A percentile compares a stretch with the other conserved stretches of the same genome.
phyloP scores from a whole-genome alignment of 2,113 vertebrate species.

The Microcebus tavaratra region DNA sequence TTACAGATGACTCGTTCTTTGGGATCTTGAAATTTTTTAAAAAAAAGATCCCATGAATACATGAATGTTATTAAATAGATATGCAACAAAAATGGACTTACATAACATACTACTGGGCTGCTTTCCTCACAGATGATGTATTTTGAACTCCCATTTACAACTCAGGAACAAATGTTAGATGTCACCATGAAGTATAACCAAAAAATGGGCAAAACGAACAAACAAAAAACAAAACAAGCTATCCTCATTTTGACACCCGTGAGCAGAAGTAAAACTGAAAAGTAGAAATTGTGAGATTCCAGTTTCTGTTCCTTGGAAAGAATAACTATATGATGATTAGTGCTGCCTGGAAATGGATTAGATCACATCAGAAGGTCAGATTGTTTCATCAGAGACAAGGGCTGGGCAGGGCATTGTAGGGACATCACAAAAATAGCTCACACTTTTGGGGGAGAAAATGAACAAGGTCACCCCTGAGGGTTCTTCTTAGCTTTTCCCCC shows the following conservation, averaged over 20 bases:
- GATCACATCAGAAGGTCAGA: not conserved
- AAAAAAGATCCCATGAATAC: not conserved
- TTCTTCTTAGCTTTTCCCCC: not conserved
- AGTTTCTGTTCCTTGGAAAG: not conserved
- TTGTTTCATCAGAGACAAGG: not conserved
- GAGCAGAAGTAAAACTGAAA: not conserved
- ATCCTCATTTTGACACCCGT: not conserved
- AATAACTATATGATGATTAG: not conserved
- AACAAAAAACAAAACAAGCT: not conserved
- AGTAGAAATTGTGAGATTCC: not conserved
- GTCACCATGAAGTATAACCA: not conserved
- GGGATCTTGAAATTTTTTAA: not conserved
- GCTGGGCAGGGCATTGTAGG: not conserved
- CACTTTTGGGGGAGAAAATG: not conserved
- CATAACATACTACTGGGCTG: not conserved
- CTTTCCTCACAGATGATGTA: not conserved
- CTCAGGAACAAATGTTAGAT: not conserved
- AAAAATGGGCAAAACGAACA: not conserved
- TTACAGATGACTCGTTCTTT: not conserved
- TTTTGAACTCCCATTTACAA: not conserved
- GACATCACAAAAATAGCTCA: not conserved
- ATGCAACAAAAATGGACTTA: not conserved
- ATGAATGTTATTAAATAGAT: constrained; percentile 20
- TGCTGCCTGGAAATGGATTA: not conserved
- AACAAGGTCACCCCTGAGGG: not conserved